These are phyloP conservation scores for Drosophila bunnanda DNA, from an alignment of 2,888 invertebrate species.

Conservation along the genomic window DNA sequence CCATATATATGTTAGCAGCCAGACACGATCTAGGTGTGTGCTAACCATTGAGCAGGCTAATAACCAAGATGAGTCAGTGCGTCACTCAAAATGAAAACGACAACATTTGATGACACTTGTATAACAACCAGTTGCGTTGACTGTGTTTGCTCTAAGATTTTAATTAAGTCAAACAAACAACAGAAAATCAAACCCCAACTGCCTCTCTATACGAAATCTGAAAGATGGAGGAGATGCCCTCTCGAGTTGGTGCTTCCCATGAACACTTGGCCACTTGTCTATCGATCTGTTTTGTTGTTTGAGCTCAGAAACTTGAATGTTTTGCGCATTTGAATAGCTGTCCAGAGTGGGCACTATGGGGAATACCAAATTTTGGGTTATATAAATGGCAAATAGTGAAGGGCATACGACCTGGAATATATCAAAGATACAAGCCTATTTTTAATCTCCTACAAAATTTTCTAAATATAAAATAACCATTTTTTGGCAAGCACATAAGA, in stretches of 20 bases:
- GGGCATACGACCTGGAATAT: too few relatives aligned
- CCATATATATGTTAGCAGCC: not conserved
- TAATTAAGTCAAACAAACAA: constrained; percentile 43
- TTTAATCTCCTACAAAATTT: not conserved
- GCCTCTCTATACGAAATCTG: constrained; percentile 36
- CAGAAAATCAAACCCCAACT: not conserved
- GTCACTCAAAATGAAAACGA: constrained; percentile 7
- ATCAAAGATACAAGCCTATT: too few relatives aligned
- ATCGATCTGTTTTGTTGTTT: constrained; percentile 46
- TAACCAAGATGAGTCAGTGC: constrained; percentile 32
- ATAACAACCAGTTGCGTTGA: constrained; percentile 45
- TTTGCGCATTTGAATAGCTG: constrained; percentile 50
- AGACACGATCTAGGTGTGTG: constrained; percentile 2
- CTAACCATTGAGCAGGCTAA: constrained; percentile 16
- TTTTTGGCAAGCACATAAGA: not conserved
- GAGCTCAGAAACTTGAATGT: constrained; percentile 48
- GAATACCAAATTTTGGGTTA: not conserved
- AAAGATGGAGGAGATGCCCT: constrained; percentile 33
- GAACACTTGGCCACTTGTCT: constrained; percentile 41
- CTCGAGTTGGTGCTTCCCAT: constrained; percentile 35
- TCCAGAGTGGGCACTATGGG: constrained; percentile 5
- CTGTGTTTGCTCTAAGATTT: constrained; percentile 30
- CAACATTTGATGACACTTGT: constrained; percentile 31
- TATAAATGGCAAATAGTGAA: not conserved
- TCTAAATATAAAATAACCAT: fast-evolving